phyloP scores from a whole-genome alignment of 2,888 invertebrate species.

The Allygus modestus region DNA sequence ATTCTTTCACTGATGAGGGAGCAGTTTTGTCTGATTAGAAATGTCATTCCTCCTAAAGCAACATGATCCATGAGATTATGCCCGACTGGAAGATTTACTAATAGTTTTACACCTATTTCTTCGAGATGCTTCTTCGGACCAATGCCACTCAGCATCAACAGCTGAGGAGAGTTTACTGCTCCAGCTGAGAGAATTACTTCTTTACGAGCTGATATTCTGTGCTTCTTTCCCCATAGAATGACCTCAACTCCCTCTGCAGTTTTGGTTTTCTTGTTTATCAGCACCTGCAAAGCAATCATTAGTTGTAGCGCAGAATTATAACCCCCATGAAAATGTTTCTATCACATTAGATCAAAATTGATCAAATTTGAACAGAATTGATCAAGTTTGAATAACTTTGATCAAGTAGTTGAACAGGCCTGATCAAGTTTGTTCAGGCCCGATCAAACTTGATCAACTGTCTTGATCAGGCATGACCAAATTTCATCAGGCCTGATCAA shows the following conservation, averaged over 20 bases:
- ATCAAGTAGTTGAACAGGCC: too few species aligned
- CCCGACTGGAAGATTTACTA: slow-evolving; percentile 81
- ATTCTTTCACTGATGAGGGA: slow-evolving; percentile 73
- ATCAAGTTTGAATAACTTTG: too few species aligned
- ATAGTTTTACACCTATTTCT: slow-evolving; percentile 76
- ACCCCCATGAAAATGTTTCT: too few species aligned
- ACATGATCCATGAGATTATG: slow-evolving; percentile 85
- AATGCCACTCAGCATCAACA: slow-evolving; percentile 89
- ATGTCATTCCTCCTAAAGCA: slow-evolving; percentile 81
- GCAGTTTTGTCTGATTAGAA: slow-evolving; percentile 75
- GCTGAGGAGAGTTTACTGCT: slow-evolving; percentile 86
- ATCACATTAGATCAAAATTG: too few species aligned
- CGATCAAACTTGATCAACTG: too few species aligned
- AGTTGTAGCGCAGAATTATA: too few species aligned
- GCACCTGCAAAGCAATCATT: slow-evolving; percentile 70
- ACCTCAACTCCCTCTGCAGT: slow-evolving; percentile 80
- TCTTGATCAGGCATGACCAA: too few species aligned
- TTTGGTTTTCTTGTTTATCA: slow-evolving; percentile 78
- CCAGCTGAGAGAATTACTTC: slow-evolving; percentile 88
- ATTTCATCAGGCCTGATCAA: too few species aligned
- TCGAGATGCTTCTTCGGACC: slow-evolving; percentile 81
- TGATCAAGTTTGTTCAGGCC: too few species aligned
- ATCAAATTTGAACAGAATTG: too few species aligned
- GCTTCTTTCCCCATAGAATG: slow-evolving; percentile 76
- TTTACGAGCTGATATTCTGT: slow-evolving; percentile 79